phyloP scores from a whole-genome alignment of 2,888 invertebrate genomes.

The Xanthorhoe designata region DNA sequence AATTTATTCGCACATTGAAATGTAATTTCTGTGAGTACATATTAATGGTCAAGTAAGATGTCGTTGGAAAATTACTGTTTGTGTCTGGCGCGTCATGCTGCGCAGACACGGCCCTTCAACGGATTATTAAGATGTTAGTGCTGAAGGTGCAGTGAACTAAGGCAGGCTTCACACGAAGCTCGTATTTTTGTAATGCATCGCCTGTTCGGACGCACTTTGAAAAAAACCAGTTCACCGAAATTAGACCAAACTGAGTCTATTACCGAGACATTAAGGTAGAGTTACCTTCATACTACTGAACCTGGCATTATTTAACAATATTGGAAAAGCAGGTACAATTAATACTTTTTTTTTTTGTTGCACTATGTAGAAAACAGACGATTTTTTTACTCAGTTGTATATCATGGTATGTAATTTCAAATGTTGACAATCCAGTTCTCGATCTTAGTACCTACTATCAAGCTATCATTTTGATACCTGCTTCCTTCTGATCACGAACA shows the following conservation, averaged over 20 bases:
- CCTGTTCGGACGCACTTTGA: not conserved
- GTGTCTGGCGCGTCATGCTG: conserved; percentile 78
- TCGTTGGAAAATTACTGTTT: conserved; percentile 76
- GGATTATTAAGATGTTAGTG: conserved; percentile 80
- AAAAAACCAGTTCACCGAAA: too few species aligned
- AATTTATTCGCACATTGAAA: conserved; percentile 59
- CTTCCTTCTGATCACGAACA: too few species aligned
- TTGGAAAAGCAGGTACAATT: too few species aligned
- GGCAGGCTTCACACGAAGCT: conserved; percentile 4
- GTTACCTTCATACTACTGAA: not conserved
- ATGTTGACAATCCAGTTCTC: too few species aligned
- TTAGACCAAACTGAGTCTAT: too few species aligned
- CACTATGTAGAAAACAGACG: too few species aligned
- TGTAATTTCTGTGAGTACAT: conserved; percentile 59
- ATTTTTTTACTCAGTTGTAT: too few species aligned
- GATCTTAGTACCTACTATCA: too few species aligned
- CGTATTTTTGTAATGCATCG: not conserved
- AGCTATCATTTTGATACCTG: too few species aligned
- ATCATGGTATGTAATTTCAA: too few species aligned
- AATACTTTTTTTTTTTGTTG: too few species aligned
- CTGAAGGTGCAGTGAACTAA: conserved; percentile 36
- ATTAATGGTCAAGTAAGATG: conserved; percentile 70
- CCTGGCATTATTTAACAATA: not conserved
- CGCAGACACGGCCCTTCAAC: conserved; percentile 74
- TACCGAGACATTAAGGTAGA: too few species aligned